Percentiles rank a stretch among this genome's conserved stretches.
phyloP scores from a whole-genome alignment of 2,797 vertebrate species.

The Hylomyscus alleni region DNA sequence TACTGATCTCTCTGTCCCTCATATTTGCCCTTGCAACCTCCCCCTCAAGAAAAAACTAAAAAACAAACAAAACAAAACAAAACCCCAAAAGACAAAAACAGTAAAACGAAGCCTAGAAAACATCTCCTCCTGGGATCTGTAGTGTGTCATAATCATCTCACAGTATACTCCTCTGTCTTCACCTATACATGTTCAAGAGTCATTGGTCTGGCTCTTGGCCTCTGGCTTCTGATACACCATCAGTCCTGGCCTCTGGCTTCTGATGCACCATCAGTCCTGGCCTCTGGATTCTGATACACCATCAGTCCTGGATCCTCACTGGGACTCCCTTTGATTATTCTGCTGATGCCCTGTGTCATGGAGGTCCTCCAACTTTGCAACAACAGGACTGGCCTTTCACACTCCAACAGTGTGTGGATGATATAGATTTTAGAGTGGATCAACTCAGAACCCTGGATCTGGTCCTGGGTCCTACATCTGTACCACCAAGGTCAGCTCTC shows the following conservation, averaged over 20 bases:
- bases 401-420: background rate
- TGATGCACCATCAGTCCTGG: background rate
- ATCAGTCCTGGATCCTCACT: background rate
- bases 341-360: too few relatives aligned
- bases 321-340: too few relatives aligned
- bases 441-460: background rate
- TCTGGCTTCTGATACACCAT: background rate
- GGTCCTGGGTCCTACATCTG: background rate
- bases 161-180: background rate
- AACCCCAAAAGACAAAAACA: too few relatives aligned
- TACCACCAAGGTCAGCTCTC: background rate
- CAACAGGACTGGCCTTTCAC: background rate
- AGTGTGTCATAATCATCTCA: background rate
- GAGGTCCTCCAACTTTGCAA: too few relatives aligned
- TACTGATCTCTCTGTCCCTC: background rate
- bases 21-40: background rate
- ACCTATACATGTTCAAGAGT: background rate
- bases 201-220: background rate
- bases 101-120: background rate
- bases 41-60: background rate
- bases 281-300: background rate
- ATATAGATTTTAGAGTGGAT: background rate
- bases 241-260: background rate
- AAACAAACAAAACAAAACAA: background rate
- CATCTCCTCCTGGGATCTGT: background rate